Evolutionary conservation across 2,797 vertebrate genomes (phyloP).

Genomic region (Balearica regulorum): DNA sequence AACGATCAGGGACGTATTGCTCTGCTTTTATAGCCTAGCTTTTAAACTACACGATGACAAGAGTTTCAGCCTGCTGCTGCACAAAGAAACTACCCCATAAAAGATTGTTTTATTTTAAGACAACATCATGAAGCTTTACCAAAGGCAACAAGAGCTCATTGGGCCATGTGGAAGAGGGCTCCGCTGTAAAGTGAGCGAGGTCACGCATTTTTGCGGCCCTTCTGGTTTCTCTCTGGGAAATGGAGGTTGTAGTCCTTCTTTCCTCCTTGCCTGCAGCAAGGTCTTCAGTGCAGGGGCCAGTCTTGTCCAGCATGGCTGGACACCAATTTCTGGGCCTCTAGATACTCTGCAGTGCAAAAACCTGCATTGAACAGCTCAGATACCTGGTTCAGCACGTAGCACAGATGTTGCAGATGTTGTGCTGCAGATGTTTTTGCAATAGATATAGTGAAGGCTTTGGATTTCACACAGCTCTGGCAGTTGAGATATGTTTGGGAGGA

Average conservation of each 20-base stretch:
- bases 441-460: not conserved
- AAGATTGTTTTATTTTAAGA: not conserved
- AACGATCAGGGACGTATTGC: not conserved
- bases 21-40: not conserved
- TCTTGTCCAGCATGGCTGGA: not conserved
- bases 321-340: not conserved
- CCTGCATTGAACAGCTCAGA: not conserved
- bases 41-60: not conserved
- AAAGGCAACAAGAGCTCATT: not conserved
- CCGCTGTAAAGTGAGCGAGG: not conserved
- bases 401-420: not conserved
- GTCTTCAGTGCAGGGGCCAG: not conserved
- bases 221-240: not conserved
- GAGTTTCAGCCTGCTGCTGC: not conserved
- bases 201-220: not conserved
- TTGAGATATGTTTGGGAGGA: not conserved
- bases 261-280: not conserved
- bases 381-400: accelerated
- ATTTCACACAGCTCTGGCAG: not conserved
- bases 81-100: not conserved
- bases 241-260: not conserved
- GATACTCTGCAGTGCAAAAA: not conserved
- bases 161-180: not conserved
- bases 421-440: not conserved
- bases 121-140: not conserved